Evolutionary conservation across 2,113 vertebrate species (phyloP).

Genomic region (Oncorhynchus nerka): DNA sequence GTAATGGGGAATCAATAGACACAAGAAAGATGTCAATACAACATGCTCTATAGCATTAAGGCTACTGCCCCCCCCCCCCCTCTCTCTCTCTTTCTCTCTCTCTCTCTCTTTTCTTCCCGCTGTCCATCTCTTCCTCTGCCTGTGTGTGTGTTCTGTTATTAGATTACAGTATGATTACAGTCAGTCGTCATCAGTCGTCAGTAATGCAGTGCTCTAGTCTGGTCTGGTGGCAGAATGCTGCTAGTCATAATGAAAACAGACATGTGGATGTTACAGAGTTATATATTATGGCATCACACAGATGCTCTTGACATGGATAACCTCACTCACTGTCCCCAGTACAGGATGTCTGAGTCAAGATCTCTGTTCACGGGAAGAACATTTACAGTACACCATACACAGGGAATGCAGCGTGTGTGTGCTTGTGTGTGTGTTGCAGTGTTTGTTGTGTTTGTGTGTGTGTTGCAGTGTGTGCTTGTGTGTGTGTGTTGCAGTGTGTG

Average conservation of each 20-base stretch:
- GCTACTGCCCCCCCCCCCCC: constrained; percentile 61
- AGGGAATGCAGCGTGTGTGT: constrained; percentile 1
- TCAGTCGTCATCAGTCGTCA: constrained; percentile 34
- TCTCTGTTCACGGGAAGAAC: background rate
- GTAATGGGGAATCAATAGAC: constrained; percentile 83
- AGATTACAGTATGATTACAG: constrained; percentile 61
- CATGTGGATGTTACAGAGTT: constrained; percentile 33
- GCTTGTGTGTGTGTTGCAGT: constrained; percentile 21
- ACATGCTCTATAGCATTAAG: constrained; percentile 80
- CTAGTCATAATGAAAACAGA: constrained; percentile 57
- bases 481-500: constrained; percentile 26
- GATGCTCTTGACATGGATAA: constrained; percentile 26
- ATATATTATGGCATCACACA: constrained; percentile 47
- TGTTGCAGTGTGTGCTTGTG: constrained; percentile 18
- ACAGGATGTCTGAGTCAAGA: constrained; percentile 16
- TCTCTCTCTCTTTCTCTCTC: background rate
- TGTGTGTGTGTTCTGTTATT: constrained; percentile 59
- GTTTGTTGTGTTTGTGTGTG: constrained; percentile 16
- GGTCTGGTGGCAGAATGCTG: constrained; percentile 49
- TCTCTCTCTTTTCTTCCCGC: background rate
- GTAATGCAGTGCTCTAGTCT: constrained; percentile 43
- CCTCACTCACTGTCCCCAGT: constrained; percentile 5
- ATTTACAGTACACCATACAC: background rate
- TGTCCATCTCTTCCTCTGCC: background rate
- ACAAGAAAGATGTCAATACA: constrained; percentile 80